Percentiles rank a stretch among this genome's conserved stretches.
Evolutionary conservation across 2,797 vertebrate species (phyloP).

Genomic region (Malacoctenus gilli): DNA sequence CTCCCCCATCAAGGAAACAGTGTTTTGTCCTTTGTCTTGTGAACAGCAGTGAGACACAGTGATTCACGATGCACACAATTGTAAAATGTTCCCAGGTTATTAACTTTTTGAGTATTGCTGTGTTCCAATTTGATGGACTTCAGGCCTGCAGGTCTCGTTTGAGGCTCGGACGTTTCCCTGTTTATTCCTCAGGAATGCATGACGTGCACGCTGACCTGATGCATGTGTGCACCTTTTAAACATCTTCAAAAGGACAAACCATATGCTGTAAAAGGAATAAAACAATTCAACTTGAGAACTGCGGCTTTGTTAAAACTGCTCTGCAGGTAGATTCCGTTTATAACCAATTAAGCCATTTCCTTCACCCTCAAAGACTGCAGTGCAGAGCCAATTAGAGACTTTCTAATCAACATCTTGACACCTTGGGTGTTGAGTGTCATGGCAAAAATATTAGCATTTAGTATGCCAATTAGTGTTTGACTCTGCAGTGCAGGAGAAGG

Average conservation of each 20-base stretch:
- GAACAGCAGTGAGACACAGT: slow-evolving; percentile 19
- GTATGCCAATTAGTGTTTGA: slow-evolving; percentile 71
- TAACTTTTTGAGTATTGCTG: background rate
- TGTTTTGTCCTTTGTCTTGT: slow-evolving; percentile 29
- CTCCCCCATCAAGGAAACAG: slow-evolving; percentile 58
- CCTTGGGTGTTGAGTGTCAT: slow-evolving; percentile 68
- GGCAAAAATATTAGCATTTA: slow-evolving; percentile 75
- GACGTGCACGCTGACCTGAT: background rate
- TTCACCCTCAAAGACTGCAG: slow-evolving; percentile 62
- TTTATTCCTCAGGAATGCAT: no score
- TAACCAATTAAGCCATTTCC: slow-evolving; percentile 64
- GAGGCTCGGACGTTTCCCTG: no score
- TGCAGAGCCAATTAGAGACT: slow-evolving; percentile 71
- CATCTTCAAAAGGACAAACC: slow-evolving; percentile 24
- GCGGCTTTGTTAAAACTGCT: slow-evolving; percentile 17
- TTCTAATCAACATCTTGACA: slow-evolving; percentile 77
- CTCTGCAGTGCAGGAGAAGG: slow-evolving; percentile 46
- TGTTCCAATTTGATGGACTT: slow-evolving; percentile 15
- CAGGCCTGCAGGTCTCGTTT: slow-evolving; percentile 26
- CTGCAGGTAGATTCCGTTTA: slow-evolving; percentile 60
- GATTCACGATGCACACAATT: slow-evolving; percentile 11
- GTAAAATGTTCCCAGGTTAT: slow-evolving; percentile 3
- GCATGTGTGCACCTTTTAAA: background rate
- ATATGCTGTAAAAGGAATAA: slow-evolving; percentile 14
- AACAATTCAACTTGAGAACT: slow-evolving; percentile 23